phyloP scores from a whole-genome alignment of 2,888 invertebrate species.

The Dermolepida albohirtum region DNA sequence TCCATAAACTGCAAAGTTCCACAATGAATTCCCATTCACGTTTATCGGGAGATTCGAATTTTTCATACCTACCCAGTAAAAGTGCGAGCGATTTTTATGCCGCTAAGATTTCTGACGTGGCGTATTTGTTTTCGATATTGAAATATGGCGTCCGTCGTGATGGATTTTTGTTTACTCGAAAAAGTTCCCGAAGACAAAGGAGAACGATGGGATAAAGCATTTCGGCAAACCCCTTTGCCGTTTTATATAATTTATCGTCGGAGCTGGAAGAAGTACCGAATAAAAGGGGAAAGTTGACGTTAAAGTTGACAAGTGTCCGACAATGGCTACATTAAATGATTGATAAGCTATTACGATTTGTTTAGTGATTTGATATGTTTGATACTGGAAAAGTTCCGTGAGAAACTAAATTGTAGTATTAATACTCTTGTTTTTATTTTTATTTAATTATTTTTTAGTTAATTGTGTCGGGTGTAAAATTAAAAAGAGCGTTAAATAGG shows the following conservation, averaged over 20 bases:
- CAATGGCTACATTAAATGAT: slow-evolving; percentile 2
- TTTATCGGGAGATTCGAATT: slow-evolving; percentile 11
- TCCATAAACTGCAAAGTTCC: slow-evolving; percentile 9
- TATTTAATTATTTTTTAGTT: too few relatives aligned
- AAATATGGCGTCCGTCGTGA: slow-evolving; percentile 30
- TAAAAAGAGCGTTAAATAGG: too few relatives aligned
- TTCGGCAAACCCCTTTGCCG: slow-evolving; percentile 16
- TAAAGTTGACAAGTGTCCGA: slow-evolving; percentile 14
- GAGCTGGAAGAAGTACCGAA: neutral
- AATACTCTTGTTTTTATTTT: too few relatives aligned
- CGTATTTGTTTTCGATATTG: slow-evolving; percentile 37
- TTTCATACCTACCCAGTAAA: slow-evolving; percentile 19
- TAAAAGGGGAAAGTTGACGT: slow-evolving; percentile 1
- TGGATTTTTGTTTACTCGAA: slow-evolving; percentile 31
- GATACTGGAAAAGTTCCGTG: too few relatives aligned
- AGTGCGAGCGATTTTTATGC: slow-evolving; percentile 31
- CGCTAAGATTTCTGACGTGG: slow-evolving; percentile 7
- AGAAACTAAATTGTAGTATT: too few relatives aligned
- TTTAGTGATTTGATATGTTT: too few relatives aligned
- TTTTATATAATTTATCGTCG: slow-evolving; percentile 30
- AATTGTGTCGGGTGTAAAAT: too few relatives aligned
- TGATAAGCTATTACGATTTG: neutral
- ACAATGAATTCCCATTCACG: slow-evolving; percentile 18
- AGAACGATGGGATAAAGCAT: slow-evolving; percentile 13
- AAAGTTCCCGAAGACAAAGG: slow-evolving; percentile 14